Percentiles rank a stretch among this genome's conserved stretches.
Conservation (phyloP, 2,113 vertebrate species). For the Ochotona princeps region DNA sequence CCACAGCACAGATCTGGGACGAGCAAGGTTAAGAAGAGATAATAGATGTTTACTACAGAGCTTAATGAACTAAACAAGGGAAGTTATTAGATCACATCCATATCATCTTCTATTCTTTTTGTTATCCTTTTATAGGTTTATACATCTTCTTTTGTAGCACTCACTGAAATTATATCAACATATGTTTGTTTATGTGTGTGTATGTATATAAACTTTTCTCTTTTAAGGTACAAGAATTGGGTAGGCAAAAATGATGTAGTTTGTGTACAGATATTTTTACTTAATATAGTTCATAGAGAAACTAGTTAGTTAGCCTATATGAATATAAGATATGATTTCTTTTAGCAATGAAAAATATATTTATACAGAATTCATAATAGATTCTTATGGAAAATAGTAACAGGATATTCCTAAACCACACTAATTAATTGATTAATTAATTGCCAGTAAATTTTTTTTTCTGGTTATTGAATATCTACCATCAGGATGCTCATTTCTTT, state of each 20-base stretch:
- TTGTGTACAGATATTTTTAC: neutral
- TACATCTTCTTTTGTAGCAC: neutral
- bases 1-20: neutral
- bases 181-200: no score
- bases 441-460: neutral
- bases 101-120: neutral
- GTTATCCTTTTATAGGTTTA: neutral
- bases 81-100: neutral
- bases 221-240: neutral
- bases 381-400: neutral
- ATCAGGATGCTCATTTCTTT: slow-evolving; percentile 21
- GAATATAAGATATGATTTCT: neutral
- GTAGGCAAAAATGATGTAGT: neutral
- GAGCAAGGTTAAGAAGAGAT: neutral
- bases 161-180: neutral
- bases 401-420: neutral
- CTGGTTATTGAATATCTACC: neutral
- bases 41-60: neutral
- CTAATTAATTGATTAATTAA: neutral
- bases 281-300: neutral
- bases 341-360: neutral
- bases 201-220: neutral
- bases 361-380: neutral
- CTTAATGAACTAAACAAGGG: neutral
- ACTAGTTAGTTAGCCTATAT: neutral